A percentile compares a stretch with the other conserved stretches of the same genome.
Conservation (phyloP, 2,888 invertebrate species). For the Endotricha flammealis region DNA sequence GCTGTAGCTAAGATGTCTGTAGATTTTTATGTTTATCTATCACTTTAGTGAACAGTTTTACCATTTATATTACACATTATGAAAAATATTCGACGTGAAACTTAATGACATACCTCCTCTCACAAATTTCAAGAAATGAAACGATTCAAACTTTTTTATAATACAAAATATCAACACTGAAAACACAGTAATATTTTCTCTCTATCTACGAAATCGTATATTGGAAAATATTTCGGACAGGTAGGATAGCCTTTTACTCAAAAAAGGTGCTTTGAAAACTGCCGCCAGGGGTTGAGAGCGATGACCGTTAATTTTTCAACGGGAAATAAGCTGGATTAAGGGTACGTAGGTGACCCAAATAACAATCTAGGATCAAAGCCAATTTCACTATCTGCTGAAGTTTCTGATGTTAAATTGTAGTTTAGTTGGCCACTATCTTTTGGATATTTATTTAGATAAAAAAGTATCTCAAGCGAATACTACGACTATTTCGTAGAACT, state of each 20-base stretch:
- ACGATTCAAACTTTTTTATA: too few species aligned
- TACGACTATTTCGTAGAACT: too few species aligned
- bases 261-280: conserved; percentile 3
- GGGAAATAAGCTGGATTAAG: conserved; percentile 5
- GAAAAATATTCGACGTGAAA: too few species aligned
- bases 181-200: not conserved
- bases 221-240: not conserved
- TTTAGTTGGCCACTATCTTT: not conserved
- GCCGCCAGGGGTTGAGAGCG: conserved; percentile 3
- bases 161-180: not conserved
- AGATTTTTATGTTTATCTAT: too few species aligned
- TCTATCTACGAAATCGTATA: not conserved
- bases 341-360: conserved; percentile 6
- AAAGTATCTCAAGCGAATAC: too few species aligned
- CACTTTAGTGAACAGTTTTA: too few species aligned
- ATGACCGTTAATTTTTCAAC: conserved; percentile 11
- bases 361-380: conserved; percentile 7
- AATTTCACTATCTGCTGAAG: not conserved
- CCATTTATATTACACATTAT: too few species aligned
- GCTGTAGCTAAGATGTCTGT: too few species aligned
- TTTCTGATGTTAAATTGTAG: not conserved
- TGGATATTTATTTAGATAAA: too few species aligned
- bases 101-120: too few species aligned
- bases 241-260: not conserved
- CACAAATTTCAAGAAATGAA: too few species aligned